Base-by-base conservation (phyloP, 2,888 invertebrate genomes). In the Cylindroiulus punctatus region DNA sequence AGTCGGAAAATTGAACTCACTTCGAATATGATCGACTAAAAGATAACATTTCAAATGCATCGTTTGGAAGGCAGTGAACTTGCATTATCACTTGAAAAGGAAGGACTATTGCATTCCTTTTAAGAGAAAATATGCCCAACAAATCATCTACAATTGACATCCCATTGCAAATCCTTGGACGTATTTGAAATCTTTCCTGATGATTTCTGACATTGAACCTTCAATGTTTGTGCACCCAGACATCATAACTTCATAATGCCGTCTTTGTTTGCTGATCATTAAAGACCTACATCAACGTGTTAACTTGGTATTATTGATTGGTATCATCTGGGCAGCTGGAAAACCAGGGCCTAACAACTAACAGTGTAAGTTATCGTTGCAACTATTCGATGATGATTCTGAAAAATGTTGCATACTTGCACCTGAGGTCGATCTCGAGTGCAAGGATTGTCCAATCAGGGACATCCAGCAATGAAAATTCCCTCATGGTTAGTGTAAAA, bases 271-370 rank as follows among this genome's bases (percentile, higher is more conserved):
- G 52, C 4, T 52, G 19, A 5, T n/a, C 19, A n/a, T n/a, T n/a
- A n/a, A 52, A 52, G 52, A 52, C n/a, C 10, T 52, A 5, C 52
- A 52, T 52, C 52, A n/a, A 19, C 1, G 19, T 52, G 52, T 52
- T n/a, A 52, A 52, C 52, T 52, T 52, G 52, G 52, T n/a, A 19
- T n/a, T 52, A 52, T 52, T 52, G 52, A 52, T 52, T 52, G 52
- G 52, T 14, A 47, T 47, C 47, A 52, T 5, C 52, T 52, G 12
- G 10, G 47, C 47, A 47, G 19, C 47, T 47, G 47, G 47, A 47
- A 17, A 52, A 52, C 52, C 52, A 10, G 19, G n/a, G 52, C 52
- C 19, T 52, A 52, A 52, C 7, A n/a, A n/a, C n/a, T n/a, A n/a
- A n/a, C n/a, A n/a, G n/a, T 52, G 4, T 10, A 52, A 52, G 52